A percentile compares a stretch with the other conserved stretches of the same genome.
These are phyloP conservation scores for Acridotheres tristis DNA, from an alignment of 2,797 vertebrate species.

Conservation along the genomic window DNA sequence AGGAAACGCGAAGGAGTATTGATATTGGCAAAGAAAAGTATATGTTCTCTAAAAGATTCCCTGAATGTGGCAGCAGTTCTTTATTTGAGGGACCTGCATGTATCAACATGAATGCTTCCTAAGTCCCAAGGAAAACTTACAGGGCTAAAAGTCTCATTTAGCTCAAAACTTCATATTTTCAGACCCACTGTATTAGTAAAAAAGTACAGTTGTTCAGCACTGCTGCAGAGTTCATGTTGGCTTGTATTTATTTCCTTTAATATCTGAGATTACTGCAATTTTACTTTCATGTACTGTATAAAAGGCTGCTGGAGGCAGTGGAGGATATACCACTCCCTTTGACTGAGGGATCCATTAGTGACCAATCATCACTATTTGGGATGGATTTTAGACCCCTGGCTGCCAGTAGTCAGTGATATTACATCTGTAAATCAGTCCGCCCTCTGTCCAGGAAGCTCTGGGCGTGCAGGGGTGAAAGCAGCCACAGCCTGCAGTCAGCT, in stretches of 20 bases:
- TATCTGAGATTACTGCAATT: background rate
- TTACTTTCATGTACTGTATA: background rate
- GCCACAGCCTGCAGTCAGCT: background rate
- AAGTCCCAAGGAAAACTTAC: conserved; percentile 25
- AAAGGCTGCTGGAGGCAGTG: background rate
- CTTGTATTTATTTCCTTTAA: conserved; percentile 51
- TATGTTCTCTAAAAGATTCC: background rate
- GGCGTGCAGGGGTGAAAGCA: background rate
- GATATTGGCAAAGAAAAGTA: background rate
- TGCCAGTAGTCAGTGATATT: background rate
- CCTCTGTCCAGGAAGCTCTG: background rate
- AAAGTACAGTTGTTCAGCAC: background rate
- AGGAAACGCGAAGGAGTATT: background rate
- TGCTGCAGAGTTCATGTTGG: background rate
- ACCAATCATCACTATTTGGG: background rate
- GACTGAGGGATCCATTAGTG: background rate
- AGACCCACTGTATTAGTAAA: background rate
- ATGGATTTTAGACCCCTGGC: background rate
- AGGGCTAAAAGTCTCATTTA: background rate
- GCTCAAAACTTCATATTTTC: conserved; percentile 8
- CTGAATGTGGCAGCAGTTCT: background rate
- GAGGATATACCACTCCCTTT: background rate
- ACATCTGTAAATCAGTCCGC: background rate
- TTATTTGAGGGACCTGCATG: background rate
- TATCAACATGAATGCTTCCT: background rate